Percentiles rank a stretch among this genome's conserved stretches.
phyloP scores from a whole-genome alignment of 2,797 vertebrate genomes.

The Pseudotriccus pelzelni region DNA sequence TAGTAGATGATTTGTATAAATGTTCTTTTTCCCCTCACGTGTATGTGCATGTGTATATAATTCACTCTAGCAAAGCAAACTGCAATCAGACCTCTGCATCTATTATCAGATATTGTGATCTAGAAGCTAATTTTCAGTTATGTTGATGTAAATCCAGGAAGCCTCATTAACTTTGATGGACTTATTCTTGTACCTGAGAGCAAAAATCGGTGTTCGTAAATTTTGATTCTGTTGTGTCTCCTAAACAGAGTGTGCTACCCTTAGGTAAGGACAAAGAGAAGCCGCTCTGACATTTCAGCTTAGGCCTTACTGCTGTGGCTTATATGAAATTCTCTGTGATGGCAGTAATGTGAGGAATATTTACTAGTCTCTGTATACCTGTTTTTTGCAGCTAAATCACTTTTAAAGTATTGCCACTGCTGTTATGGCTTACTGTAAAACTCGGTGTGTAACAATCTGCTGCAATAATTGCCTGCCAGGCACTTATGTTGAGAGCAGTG shows the following conservation, averaged over 20 bases:
- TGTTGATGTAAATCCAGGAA: slow-evolving; percentile 47
- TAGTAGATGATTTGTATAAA: slow-evolving; percentile 38
- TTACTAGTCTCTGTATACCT: neutral
- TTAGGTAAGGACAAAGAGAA: neutral
- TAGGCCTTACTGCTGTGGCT: neutral
- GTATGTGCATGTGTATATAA: slow-evolving; percentile 10
- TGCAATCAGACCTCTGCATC: slow-evolving; percentile 56
- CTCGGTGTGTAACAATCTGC: slow-evolving; percentile 4
- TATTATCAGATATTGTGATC: slow-evolving; percentile 53
- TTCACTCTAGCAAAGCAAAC: slow-evolving; percentile 11
- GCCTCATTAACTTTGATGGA: slow-evolving; percentile 46
- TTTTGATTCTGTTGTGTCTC: neutral
- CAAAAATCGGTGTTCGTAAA: neutral
- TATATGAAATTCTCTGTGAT: neutral
- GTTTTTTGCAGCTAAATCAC: slow-evolving; percentile 8
- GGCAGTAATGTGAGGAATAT: neutral
- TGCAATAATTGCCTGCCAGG: slow-evolving; percentile 57
- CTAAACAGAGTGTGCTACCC: neutral
- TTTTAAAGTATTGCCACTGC: slow-evolving; percentile 14
- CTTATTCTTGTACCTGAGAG: slow-evolving; percentile 20
- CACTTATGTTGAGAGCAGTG: slow-evolving; percentile 20
- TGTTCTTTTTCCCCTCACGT: neutral
- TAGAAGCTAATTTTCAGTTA: slow-evolving; percentile 49
- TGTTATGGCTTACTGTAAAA: slow-evolving; percentile 17
- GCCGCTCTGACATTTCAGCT: neutral